Base-by-base conservation (phyloP, 2,888 invertebrate species). In the Linyphia triangularis region DNA sequence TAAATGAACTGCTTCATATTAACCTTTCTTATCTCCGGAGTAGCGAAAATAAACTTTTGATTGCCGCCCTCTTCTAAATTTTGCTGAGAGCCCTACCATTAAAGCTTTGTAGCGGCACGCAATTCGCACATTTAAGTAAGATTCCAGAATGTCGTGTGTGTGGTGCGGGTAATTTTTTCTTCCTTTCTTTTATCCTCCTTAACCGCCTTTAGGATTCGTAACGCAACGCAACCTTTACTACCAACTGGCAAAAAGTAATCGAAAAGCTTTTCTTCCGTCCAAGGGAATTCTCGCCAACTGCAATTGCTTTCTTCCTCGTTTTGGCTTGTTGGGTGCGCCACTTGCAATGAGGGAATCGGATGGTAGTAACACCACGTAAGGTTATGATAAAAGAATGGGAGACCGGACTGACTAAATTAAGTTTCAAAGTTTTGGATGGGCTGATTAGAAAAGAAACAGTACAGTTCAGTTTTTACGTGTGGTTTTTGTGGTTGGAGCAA, bases 111-210 rank as follows among this genome's bases (percentile, higher is more conserved):
- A 67, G 28, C n/a, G 24, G 40, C 84, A 84, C 84, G 84, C 84
- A 77, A 84, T 84, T 84, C 84, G 84, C 84, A 69, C 84, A 84
- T 84, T 84, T 84, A 84, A 84, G 75, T 69, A 77, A 84, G 69
- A 84, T 84, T 84, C 84, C 75, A 77, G 77, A 75, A 77, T 84
- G 75, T 75, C 84, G 77, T 77, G 84, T 84, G 26, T 30, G 19
- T n/a, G 30, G 65, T 26, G 37, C 16, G n/a, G n/a, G 72, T 63
- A 19, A 30, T 65, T 69, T 75, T 84, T 75, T 69, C 67, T 59
- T 75, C 59, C 63, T 77, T 81, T 37, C n/a, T 13, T 67, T 67
- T 65, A 73, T 83, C 43, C 61, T 43, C 30, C 59, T 73, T 73
- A 73, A 73, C 73, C 22, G 65, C 84, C 65, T 84, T 67, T 75